Evolutionary conservation across 30 jellyfish, hydroid and myxozoan genomes (phyloP).

Genomic region (Cassiopea xamachana): DNA sequence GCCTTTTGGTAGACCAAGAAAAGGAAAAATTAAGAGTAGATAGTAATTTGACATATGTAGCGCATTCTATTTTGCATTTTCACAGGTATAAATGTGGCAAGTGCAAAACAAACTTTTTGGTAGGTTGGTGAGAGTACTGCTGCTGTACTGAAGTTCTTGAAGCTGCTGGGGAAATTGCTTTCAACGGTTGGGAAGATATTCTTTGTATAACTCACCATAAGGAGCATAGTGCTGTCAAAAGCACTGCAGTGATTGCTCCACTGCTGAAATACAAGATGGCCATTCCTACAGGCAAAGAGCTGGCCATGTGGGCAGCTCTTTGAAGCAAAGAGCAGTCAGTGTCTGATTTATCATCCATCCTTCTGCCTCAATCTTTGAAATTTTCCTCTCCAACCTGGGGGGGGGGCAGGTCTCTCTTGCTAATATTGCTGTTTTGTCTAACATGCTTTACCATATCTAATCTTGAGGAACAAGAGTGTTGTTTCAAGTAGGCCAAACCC

Average conservation of each 20-base stretch:
- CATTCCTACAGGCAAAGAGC: slow-evolving; percentile 23
- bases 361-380: not conserved
- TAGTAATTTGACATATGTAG: not conserved
- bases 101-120: slow-evolving; percentile 16
- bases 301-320: not conserved
- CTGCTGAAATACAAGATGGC: slow-evolving; percentile 15
- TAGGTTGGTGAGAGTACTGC: slow-evolving; percentile 26
- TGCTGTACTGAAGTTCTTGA: slow-evolving; percentile 39
- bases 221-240: slow-evolving; percentile 9
- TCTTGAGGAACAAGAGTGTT: not conserved
- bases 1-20: not conserved
- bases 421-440: not conserved
- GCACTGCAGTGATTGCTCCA: slow-evolving; percentile 26
- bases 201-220: slow-evolving; percentile 4
- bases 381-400: not conserved
- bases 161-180: slow-evolving; percentile 13
- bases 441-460: not conserved
- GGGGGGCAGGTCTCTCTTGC: not conserved
- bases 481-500: not conserved
- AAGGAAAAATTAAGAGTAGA: not conserved
- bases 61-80: not conserved
- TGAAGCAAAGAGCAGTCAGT: slow-evolving; percentile 20
- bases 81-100: slow-evolving; percentile 18
- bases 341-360: not conserved
- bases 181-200: slow-evolving; percentile 24